Conservation (phyloP, 1,140 invertebrate genomes). For the Belonocnema kinseyi region DNA sequence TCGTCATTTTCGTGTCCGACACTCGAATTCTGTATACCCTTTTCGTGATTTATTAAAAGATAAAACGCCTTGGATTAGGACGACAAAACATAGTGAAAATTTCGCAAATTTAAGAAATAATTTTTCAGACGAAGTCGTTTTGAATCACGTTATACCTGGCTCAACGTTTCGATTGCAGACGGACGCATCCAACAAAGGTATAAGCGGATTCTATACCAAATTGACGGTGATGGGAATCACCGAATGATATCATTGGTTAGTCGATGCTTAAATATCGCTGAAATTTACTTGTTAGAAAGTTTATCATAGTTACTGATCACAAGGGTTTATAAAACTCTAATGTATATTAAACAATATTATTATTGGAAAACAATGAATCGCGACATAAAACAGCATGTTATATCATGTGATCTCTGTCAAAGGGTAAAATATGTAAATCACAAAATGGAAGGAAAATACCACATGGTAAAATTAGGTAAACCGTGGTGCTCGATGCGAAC, state of each 20-base stretch:
- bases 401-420: too few species aligned
- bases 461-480: too few species aligned
- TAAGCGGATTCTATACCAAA: too few species aligned
- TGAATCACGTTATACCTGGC: conserved; percentile 35
- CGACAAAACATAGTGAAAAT: conserved; percentile 12
- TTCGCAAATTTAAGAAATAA: conserved; percentile 36
- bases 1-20: conserved; percentile 33
- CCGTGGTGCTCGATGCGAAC: too few species aligned
- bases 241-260: conserved; percentile 37
- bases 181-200: too few species aligned
- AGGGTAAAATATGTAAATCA: too few species aligned
- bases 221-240: not conserved
- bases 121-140: conserved; percentile 22
- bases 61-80: conserved; percentile 34
- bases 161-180: too few species aligned
- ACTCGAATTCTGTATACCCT: conserved; percentile 15
- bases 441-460: too few species aligned
- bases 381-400: too few species aligned
- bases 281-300: conserved; percentile 46
- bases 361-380: too few species aligned
- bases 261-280: conserved; percentile 19
- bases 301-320: conserved; percentile 73
- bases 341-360: too few species aligned
- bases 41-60: conserved; percentile 41
- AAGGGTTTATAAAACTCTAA: conserved; percentile 42